These are phyloP conservation scores for Passer domesticus DNA, from an alignment of 2,113 vertebrate genomes.

Conservation along the genomic window DNA sequence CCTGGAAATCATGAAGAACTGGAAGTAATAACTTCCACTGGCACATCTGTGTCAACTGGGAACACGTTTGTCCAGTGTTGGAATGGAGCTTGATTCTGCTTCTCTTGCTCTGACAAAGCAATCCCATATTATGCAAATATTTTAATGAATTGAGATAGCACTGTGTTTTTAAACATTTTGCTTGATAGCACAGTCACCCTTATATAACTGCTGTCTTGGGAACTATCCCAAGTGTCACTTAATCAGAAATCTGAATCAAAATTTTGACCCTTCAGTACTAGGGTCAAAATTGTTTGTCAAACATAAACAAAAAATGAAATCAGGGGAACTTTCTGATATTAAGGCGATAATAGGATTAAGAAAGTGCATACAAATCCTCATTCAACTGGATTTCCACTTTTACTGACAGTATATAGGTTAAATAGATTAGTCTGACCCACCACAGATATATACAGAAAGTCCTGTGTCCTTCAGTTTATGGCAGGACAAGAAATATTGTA, in stretches of 20 bases:
- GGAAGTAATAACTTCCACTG: neutral
- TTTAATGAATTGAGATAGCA: neutral
- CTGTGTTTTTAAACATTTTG: neutral
- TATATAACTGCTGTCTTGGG: neutral
- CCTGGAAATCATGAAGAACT: neutral
- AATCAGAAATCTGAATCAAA: neutral
- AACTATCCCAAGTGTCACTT: rapidly evolving
- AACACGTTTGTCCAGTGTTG: neutral
- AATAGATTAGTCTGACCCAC: neutral
- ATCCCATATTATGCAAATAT: neutral
- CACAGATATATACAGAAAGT: neutral
- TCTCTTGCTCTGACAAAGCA: neutral
- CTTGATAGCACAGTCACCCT: neutral
- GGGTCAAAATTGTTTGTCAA: neutral
- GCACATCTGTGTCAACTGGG: neutral
- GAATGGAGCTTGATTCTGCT: neutral
- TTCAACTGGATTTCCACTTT: neutral
- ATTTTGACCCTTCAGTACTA: neutral
- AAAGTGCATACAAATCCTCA: neutral
- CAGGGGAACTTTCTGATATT: neutral
- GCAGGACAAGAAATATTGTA: neutral
- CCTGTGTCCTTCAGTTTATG: neutral
- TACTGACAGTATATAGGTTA: neutral
- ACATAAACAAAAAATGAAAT: neutral
- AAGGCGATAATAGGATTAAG: neutral